A percentile compares a stretch with the other conserved stretches of the same genome.
These are phyloP conservation scores for Syngnathoides biaculeatus DNA, from an alignment of 2,113 vertebrate species.

Conservation along the genomic window DNA sequence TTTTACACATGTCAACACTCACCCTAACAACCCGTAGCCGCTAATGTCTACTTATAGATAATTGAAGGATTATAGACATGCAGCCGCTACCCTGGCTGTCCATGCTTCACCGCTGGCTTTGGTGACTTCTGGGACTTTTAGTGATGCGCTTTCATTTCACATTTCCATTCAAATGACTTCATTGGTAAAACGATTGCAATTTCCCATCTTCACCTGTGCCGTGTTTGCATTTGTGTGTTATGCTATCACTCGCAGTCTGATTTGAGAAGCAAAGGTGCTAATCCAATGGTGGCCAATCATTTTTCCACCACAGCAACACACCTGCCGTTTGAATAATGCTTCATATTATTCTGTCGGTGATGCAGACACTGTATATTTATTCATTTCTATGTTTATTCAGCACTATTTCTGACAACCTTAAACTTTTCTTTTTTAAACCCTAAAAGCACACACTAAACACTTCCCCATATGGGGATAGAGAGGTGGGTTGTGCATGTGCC, in stretches of 20 bases:
- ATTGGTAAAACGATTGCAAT: slow-evolving; percentile 60
- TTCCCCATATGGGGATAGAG: slow-evolving; percentile 4
- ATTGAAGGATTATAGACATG: slow-evolving; percentile 8
- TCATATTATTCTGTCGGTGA: slow-evolving; percentile 36
- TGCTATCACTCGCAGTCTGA: slow-evolving; percentile 18
- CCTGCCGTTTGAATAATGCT: slow-evolving; percentile 48
- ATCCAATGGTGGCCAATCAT: slow-evolving; percentile 47
- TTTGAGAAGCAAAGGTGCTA: slow-evolving; percentile 47
- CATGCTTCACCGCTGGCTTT: slow-evolving; percentile 53
- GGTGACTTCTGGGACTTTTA: slow-evolving; percentile 43
- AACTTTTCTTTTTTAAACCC: background rate
- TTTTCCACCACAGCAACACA: slow-evolving; percentile 65
- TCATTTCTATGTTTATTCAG: slow-evolving; percentile 13
- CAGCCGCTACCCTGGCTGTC: slow-evolving; percentile 5
- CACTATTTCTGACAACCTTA: slow-evolving; percentile 7
- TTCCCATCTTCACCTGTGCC: slow-evolving; percentile 53
- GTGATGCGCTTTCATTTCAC: slow-evolving; percentile 56
- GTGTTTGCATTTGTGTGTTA: slow-evolving; percentile 6
- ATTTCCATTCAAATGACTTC: slow-evolving; percentile 70
- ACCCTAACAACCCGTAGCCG: slow-evolving; percentile 12
- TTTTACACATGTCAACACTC: slow-evolving; percentile 21
- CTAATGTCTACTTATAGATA: slow-evolving; percentile 29
- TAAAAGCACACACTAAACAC: background rate
- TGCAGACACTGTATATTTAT: background rate
- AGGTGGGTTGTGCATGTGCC: slow-evolving; percentile 12